phyloP scores from a whole-genome alignment of 2,113 vertebrate species.

The Onychostoma macrolepis region DNA sequence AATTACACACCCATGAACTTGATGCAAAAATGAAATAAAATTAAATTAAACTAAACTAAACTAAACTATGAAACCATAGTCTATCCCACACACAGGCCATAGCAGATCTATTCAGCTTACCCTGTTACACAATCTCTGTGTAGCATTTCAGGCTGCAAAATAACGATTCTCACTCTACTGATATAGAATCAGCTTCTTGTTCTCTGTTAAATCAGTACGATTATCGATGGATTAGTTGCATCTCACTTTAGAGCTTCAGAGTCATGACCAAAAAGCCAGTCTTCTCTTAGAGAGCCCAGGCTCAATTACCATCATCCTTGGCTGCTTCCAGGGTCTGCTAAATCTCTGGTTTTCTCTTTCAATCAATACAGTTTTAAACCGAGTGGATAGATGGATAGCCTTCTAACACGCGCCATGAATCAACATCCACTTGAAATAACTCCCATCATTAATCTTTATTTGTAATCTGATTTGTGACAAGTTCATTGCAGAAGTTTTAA shows the following conservation, averaged over 20 bases:
- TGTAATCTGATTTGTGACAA: constrained; percentile 18
- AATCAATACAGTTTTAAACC: constrained; percentile 31
- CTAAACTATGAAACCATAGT: neutral
- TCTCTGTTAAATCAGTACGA: constrained; percentile 10
- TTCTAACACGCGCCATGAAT: constrained; percentile 20
- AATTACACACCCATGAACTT: too few species aligned
- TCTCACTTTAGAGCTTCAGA: neutral
- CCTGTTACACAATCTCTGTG: neutral
- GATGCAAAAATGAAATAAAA: too few species aligned
- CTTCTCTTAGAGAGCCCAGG: constrained; percentile 6
- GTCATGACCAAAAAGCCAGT: neutral
- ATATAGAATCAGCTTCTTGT: constrained; percentile 7
- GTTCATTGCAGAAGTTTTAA: constrained; percentile 24
- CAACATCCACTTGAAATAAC: neutral
- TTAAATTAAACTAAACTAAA: too few species aligned
- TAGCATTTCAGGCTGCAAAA: neutral
- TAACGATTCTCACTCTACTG: neutral
- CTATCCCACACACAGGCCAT: neutral
- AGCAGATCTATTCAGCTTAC: neutral
- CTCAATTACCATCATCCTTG: constrained; percentile 25
- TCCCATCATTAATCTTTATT: constrained; percentile 32
- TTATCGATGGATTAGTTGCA: constrained; percentile 23
- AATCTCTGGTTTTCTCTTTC: constrained; percentile 31
- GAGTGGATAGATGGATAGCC: constrained; percentile 28
- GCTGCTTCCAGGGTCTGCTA: constrained; percentile 17